Evolutionary conservation across 2,888 invertebrate genomes (phyloP), one percentile per base, ranked within the genome.

Genomic region (Taenaris catops): DNA sequence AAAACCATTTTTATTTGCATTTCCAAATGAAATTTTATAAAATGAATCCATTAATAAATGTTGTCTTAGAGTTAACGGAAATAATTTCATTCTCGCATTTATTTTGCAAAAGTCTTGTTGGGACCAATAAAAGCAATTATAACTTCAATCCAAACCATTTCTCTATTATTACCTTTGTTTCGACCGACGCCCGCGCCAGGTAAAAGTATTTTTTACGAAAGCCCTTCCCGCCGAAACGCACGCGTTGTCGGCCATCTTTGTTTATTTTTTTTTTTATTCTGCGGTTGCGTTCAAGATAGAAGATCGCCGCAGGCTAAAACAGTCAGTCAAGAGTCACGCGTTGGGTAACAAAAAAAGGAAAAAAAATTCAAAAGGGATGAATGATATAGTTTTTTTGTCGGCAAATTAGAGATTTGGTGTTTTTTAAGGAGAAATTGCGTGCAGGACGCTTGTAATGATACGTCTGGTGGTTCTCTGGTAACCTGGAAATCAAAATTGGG

Each of bases 301-400:
- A 63, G 51, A 70, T 51, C 44, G 75, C 84, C 79, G 57, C 60
- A 61, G 70, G 83, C 68, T 60, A 62, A 65, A 73, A 70, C 79
- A 83, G 84, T 84, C 84, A 84, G 73, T 84, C 84, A 83, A 84
- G 78, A 84, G 81, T 84, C 84, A 84, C 81, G 84, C 81, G 74
- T 67, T 56, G 60, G 51, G 51, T 53, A 51, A 53, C 43, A 43
- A 33, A 55, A 50, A 55, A 51, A 52, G 51, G 58, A 59, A 72
- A 72, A 74, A 65, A 55, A 54, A 61, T 60, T 60, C 67, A 75
- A 73, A 68, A 70, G 60, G 63, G 63, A 53, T 69, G 73, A 86
- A 84, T 86, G 84, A 84, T 86, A 84, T 58, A 79, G 69, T 83
- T 83, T 83, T 81, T 79, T 83, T 81, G n/a, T 83, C 67, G 69